Conservation (phyloP, 2,888 invertebrate genomes). For the Steinernema scapterisci region DNA sequence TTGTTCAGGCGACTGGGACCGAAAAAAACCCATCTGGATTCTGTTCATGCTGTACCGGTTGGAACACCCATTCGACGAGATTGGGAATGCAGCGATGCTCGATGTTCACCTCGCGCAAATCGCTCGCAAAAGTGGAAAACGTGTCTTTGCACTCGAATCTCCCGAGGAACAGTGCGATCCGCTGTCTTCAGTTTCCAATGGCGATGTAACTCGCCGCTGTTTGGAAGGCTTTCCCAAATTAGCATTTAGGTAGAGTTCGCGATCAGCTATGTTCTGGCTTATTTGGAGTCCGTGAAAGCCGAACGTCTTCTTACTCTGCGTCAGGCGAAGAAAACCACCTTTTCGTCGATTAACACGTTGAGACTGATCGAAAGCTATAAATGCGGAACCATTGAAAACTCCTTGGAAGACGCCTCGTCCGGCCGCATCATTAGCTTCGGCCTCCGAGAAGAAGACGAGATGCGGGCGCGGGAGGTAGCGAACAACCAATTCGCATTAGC, state of each 20-base stretch:
- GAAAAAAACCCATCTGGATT: constrained; percentile 26
- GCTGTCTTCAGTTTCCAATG: neutral
- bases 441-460: neutral
- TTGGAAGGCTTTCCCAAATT: too few relatives aligned
- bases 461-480: neutral
- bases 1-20: constrained; percentile 2
- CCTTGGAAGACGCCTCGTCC: neutral
- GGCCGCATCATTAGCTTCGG: neutral
- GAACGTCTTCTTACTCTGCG: constrained; percentile 5
- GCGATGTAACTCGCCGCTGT: neutral
- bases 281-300: neutral
- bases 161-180: constrained; percentile 23
- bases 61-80: constrained; percentile 22
- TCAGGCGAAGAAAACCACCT: neutral
- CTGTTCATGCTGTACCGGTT: constrained; percentile 10
- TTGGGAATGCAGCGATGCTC: neutral
- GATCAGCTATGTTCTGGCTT: neutral
- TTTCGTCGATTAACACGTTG: neutral
- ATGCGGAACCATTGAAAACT: neutral
- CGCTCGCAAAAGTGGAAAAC: neutral
- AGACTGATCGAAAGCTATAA: constrained; percentile 8
- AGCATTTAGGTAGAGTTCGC: constrained; percentile 5
- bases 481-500: neutral
- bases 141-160: neutral
- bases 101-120: constrained; percentile 24